Conservation (phyloP, 1,140 invertebrate genomes). For the Mesaphorura yosii region DNA sequence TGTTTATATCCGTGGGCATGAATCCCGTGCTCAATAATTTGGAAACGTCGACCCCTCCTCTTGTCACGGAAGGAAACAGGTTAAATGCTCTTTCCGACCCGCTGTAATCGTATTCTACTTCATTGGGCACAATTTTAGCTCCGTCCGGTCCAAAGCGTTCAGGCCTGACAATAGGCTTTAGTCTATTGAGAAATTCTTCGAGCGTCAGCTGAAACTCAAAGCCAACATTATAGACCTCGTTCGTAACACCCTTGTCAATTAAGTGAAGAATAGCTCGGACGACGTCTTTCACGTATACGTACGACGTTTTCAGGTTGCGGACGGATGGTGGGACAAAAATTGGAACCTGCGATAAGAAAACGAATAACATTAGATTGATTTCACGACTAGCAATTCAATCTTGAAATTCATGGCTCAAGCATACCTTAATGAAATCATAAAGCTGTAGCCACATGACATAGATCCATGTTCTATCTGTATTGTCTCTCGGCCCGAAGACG, state of each 20-base stretch:
- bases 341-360: constrained; percentile 27
- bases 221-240: constrained; percentile 40
- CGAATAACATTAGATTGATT: no score
- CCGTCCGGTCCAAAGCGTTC: no score
- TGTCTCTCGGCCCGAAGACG: constrained; percentile 42
- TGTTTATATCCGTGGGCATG: constrained; percentile 35
- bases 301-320: constrained; percentile 35
- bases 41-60: constrained; percentile 36
- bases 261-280: constrained; percentile 34
- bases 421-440: constrained; percentile 27
- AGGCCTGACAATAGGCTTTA: constrained; percentile 32
- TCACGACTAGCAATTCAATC: no score
- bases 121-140: no score
- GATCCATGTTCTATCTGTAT: constrained; percentile 41
- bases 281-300: constrained; percentile 41
- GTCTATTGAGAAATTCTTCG: constrained; percentile 30
- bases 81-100: constrained; percentile 32
- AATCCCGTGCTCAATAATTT: constrained; percentile 37
- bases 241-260: constrained; percentile 29
- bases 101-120: constrained; percentile 19
- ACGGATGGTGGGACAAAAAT: constrained; percentile 35
- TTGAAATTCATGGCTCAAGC: no score
- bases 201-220: constrained; percentile 12
- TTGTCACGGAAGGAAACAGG: constrained; percentile 40
- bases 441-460: constrained; percentile 42